Base-by-base conservation (phyloP, 1,140 invertebrate genomes). In the Ridgeia piscesae region DNA sequence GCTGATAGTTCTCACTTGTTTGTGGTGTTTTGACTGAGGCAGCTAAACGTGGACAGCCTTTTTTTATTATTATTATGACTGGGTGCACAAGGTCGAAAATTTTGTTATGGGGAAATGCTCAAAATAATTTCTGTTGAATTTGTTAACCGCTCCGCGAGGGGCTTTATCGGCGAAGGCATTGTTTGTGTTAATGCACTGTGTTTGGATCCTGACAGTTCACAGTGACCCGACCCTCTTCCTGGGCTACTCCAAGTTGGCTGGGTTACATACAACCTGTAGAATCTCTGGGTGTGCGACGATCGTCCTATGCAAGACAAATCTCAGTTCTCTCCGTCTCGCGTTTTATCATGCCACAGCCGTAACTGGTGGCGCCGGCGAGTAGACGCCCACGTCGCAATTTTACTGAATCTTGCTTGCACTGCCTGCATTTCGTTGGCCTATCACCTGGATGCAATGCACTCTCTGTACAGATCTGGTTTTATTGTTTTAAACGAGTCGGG, bases 401-500 rank as follows among this genome's bases (percentile, higher is more conserved):
- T 77, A 77, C 58, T 77, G 27, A 77, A 77, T 77, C 27, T 77
- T 27, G 58, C 27, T 77, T 27, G 58, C 58, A 77, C 58, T 31
- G 27, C 27, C 8, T 77, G 6, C 58, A 77, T 77, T 77, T 77
- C 27, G 14, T 77, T 77, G 14, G 58, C 58, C 58, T 4, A 21
- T 77, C 58, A 77, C 58, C 58, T 27, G 14, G 58, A 77, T 77
- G 58, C 58, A 77, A 77, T 77, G 42, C 42, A 42, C 42, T 42
- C 42, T 77, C 58, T 77, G 58, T 77, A 77, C 58, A 77, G 58
- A 77, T 77, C 58, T 77, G 58, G 58, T 77, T 77, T 77, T 77
- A 77, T 27, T 77, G 58, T 77, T 77, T 77, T 77, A 77, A 77
- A 77, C 11, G 42, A 77, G 58, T 77, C 58, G 4, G 27, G 8